Base-by-base conservation (phyloP, 2,797 vertebrate genomes). In the Alectoris magna region DNA sequence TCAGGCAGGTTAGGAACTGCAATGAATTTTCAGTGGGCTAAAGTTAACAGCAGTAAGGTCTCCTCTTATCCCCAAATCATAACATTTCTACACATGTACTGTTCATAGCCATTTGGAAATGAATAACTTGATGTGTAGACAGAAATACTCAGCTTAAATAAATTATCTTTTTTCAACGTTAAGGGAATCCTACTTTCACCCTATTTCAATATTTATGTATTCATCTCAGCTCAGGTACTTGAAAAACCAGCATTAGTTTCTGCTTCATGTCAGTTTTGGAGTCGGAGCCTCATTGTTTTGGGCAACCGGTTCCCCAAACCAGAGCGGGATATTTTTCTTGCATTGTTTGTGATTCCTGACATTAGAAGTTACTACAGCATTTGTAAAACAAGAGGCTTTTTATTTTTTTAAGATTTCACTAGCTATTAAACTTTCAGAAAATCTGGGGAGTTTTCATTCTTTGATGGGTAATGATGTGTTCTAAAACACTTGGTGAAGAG, bases 401-500 rank as follows among this genome's bases (percentile, higher is more conserved):
- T 70, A 7, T 74, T 94, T 86, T 90, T 53, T 29, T 39, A 62
- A 56, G 31, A 6, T 84, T 84, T 91, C 29, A 75, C 44, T 63
- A 74, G 62, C 69, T 94, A 46, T 89, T 94, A 84, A 88, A 87
- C 51, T 91, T 84, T 6, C 39, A 88, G 55, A 82, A 94, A 85
- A 88, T 59, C 46, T 36, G 29, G 44, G 63, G 74, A 85, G 31
- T 66, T 93, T 90, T 92, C 86, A 9, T 56, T 53, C 18, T 88
- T 95, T 95, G 88, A 64, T 94, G 81, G 67, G 43, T 89, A 89
- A 87, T 63, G 71, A 55, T 88, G 73, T 92, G 81, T 95, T 91
- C 82, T 77, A 86, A 92, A 95, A 88, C 81, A 94, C 62, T 87
- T 56, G 51, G 46, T 56, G 73, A 91, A 93, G 55, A 34, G 9